Evolutionary conservation across 1,140 invertebrate genomes (phyloP).

Genomic region (Reticulitermes speratus): DNA sequence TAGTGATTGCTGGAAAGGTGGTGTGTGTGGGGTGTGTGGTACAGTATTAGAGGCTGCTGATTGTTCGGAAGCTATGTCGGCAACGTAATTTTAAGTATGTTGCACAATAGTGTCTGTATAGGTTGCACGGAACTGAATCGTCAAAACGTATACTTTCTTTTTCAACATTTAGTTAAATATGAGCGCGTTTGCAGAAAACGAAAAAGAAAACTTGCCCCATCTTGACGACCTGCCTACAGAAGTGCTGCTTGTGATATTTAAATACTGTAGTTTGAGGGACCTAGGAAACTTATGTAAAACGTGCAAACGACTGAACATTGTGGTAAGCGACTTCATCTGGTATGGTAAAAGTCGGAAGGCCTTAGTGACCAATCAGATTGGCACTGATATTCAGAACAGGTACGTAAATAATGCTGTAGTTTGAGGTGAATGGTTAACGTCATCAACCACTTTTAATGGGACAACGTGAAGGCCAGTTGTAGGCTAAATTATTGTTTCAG

Average conservation of each 20-base stretch:
- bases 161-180: neutral
- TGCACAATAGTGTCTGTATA: neutral
- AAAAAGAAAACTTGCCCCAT: conserved; percentile 33
- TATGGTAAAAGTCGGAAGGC: conserved; percentile 41
- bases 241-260: conserved; percentile 47
- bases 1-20: too few relatives aligned
- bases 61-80: neutral
- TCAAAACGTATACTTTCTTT: neutral
- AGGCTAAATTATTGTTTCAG: too few relatives aligned
- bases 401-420: conserved; percentile 35
- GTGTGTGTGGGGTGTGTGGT: too few relatives aligned
- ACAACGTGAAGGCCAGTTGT: too few relatives aligned
- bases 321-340: conserved; percentile 45
- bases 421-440: too few relatives aligned
- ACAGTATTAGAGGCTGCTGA: too few relatives aligned
- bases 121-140: neutral
- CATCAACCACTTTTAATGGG: too few relatives aligned
- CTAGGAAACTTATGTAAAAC: conserved; percentile 46
- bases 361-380: conserved; percentile 47
- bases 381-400: conserved; percentile 44
- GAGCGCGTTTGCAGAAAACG: neutral
- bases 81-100: neutral
- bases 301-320: conserved; percentile 44
- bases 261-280: conserved; percentile 47
- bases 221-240: conserved; percentile 44